phyloP scores from a whole-genome alignment of 2,888 invertebrate species.

The Ophion obscuratus region DNA sequence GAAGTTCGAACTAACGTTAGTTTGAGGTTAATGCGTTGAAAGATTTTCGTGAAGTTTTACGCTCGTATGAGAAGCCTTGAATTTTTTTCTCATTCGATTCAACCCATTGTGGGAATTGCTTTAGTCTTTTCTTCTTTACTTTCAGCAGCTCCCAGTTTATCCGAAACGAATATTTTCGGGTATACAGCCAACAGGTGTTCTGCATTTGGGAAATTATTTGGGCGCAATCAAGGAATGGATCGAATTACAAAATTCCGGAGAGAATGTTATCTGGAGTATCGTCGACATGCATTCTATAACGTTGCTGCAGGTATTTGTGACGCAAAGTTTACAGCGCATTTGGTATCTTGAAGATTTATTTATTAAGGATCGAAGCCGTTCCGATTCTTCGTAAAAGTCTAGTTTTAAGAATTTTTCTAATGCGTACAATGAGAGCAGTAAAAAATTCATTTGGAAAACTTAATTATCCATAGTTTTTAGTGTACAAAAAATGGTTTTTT shows the following conservation, averaged over 20 bases:
- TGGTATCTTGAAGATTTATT: not conserved
- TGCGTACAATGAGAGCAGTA: no score
- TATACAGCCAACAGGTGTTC: constrained; percentile 97
- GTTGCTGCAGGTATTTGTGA: constrained; percentile 88
- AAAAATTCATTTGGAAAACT: no score
- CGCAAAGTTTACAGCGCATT: not conserved
- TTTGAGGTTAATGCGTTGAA: constrained; percentile 19
- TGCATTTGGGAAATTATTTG: constrained; percentile 98
- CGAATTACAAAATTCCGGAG: constrained; percentile 89
- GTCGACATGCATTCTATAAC: constrained; percentile 98
- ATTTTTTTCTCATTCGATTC: not conserved
- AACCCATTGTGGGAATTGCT: not conserved
- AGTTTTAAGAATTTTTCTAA: no score
- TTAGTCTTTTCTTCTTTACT: not conserved
- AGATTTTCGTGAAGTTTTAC: not conserved
- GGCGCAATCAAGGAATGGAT: constrained; percentile 96
- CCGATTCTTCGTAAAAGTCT: not conserved
- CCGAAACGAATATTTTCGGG: constrained; percentile 93
- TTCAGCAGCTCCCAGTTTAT: constrained; percentile 79
- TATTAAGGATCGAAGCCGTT: not conserved
- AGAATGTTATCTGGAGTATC: constrained; percentile 91
- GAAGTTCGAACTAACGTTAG: constrained; percentile 14
- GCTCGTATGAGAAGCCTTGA: no score
- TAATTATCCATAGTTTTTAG: no score
- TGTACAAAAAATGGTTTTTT: no score